Evolutionary conservation across 2,113 vertebrate genomes (phyloP), one percentile per base, ranked within the genome.

Genomic region (Corvus cornix): DNA sequence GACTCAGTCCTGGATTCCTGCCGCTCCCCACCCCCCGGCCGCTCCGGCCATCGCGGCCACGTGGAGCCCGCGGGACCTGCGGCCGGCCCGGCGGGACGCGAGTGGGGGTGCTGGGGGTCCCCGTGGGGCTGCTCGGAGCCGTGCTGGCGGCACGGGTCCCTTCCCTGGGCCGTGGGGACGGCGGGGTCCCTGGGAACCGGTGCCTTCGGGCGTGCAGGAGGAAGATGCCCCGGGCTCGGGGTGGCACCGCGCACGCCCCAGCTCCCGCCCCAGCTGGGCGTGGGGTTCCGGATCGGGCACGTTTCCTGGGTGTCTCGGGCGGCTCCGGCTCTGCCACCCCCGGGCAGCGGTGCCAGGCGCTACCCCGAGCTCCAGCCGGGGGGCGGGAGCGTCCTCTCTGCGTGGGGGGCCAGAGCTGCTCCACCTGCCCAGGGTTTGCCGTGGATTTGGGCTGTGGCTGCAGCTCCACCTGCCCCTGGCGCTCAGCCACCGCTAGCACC

Each of bases 1-100:
- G 97, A 97, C 91, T 97, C 97, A 97, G 87, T 26, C 55, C 82
- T 81, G 94, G 96, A 94, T 67, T 86, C 84, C 95, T 91, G 87
- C 94, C 62, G 37, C 89, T 78, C 89, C 66, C 72, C 83, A 48
- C 28, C 70, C 79, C 90, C 52, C 26, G 59, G 43, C 46, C 53
- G 60, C 69, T 67, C 80, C 28, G 46, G 77, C 91, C 91, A 60
- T 17, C 37, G 30, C 5, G 4, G 93, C 89, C 95, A 87, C 91
- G 74, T 94, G 89, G 94, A 94, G 78, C 82, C 79, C n/a, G 72
- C 5, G 19, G 91, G 75, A 31, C 48, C 83, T 2, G 11, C 4
- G 15, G 75, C 81, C 22, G 7, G 64, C 35, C 31, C 6, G 4
- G 52, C 0, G 11, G 75, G 84, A 33, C 6, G 2, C 41, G 28